Conservation (phyloP, 2,113 vertebrate genomes). For the Carassius carassius region DNA sequence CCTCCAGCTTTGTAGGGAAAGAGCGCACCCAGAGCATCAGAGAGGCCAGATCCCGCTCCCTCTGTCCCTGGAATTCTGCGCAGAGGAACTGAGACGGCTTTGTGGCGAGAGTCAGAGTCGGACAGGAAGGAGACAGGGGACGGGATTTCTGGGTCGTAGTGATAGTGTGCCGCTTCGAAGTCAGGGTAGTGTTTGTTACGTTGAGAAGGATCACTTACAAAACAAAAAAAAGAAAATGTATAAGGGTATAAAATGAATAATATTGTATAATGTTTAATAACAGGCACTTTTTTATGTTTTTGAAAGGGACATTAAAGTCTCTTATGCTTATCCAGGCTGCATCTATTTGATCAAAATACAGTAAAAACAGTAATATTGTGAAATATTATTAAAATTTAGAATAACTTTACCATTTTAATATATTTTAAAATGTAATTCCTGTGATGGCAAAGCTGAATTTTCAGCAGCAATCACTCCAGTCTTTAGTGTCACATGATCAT, state of each 20-base stretch:
- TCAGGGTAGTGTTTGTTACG: slow-evolving; percentile 80
- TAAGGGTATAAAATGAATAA: too few species aligned
- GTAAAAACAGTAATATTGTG: too few species aligned
- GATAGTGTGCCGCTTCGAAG: slow-evolving; percentile 80
- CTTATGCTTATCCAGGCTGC: not conserved
- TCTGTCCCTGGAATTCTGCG: slow-evolving; percentile 88
- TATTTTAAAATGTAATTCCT: too few species aligned
- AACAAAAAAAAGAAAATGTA: not conserved
- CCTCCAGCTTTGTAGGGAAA: slow-evolving; percentile 75
- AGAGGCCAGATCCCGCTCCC: slow-evolving; percentile 73
- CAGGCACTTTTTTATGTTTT: not conserved
- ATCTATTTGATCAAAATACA: not conserved
- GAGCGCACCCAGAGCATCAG: slow-evolving; percentile 74
- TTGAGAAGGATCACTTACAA: slow-evolving; percentile 78
- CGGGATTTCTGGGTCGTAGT: slow-evolving; percentile 77
- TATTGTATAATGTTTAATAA: not conserved
- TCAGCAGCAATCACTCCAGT: too few species aligned
- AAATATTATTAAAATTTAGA: too few species aligned
- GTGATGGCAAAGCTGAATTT: too few species aligned
- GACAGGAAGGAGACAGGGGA: slow-evolving; percentile 71
- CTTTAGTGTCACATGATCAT: too few species aligned
- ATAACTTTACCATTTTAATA: too few species aligned
- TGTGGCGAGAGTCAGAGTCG: slow-evolving; percentile 77
- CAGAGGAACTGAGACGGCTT: slow-evolving; percentile 73
- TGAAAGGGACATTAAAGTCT: not conserved